Base-by-base conservation (phyloP, 2,113 vertebrate genomes). In the Carettochelys insculpta region DNA sequence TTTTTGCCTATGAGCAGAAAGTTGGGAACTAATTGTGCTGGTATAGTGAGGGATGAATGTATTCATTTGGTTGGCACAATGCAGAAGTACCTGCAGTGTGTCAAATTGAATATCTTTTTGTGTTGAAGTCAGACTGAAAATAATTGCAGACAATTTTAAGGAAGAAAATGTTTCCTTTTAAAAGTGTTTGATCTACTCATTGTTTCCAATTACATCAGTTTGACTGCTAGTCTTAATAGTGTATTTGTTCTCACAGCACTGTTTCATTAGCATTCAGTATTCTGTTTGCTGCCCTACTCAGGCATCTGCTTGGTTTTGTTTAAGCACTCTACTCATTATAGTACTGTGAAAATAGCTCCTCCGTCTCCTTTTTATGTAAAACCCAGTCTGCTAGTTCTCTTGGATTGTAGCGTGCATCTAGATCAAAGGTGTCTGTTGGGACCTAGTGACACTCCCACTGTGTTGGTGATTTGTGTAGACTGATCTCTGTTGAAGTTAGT, bases 401-500 rank as follows among this genome's bases (percentile, higher is more conserved):
- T 6, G 25, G 71, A 75, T 11, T 45, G 22, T 27, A 38, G 38
- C 11, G n/a, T 68, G 61, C n/a, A 38, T 75, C 25, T 75, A 25
- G 38, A 75, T 45, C 71, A 75, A 25, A 45, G 71, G 41, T 75
- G 22, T 75, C 71, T 45, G 24, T 75, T 43, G 71, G 71, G 71
- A 14, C 41, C 13, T 89, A 19, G n/a, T 68, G 61, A 68, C 61
- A 38, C 19, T 17, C 8, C 61, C 5, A 68, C 61, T 68, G 13
- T 61, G 77, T 5, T 86, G n/a, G 45, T 77, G 54, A n/a, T 73
- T 4, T 83, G 12, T 89, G 25, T 16, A 51, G 38, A 10, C 19
- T 77, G 48, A 25, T 93, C 22, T 80, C 80, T 65, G 10, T n/a
- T 90, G 41, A 89, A 92, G n/a, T 20, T 29, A 25, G 5, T 34